phyloP scores from a whole-genome alignment of 2,888 invertebrate species.

The Anarsia innoxiella region DNA sequence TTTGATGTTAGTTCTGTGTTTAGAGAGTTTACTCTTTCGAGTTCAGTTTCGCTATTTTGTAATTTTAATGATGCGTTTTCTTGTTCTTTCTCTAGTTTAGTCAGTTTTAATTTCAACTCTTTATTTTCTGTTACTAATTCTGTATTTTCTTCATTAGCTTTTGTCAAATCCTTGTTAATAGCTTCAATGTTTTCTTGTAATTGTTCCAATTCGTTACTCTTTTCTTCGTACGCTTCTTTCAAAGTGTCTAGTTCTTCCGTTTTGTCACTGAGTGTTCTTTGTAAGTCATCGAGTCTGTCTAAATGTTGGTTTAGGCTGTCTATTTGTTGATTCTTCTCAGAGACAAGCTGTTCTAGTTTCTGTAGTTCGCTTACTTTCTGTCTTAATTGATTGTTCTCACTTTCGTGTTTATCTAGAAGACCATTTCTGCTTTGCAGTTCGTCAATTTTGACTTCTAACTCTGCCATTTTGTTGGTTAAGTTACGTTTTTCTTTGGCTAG shows the following conservation, averaged over 20 bases:
- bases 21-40: conserved; percentile 48
- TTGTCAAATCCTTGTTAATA: conserved; percentile 48
- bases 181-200: conserved; percentile 52
- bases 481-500: conserved; percentile 75
- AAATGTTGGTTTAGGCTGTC: conserved; percentile 67
- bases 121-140: conserved; percentile 47
- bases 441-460: conserved; percentile 67
- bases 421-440: conserved; percentile 62
- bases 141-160: conserved; percentile 57
- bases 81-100: conserved; percentile 64
- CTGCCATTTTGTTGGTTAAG: conserved; percentile 60
- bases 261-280: conserved; percentile 67
- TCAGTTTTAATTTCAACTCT: conserved; percentile 52
- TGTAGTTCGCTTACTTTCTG: conserved; percentile 65
- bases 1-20: conserved; percentile 55
- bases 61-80: conserved; percentile 56
- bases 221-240: conserved; percentile 62
- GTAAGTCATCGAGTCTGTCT: conserved; percentile 63
- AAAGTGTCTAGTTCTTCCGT: conserved; percentile 62
- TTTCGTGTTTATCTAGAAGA: conserved; percentile 48
- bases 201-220: conserved; percentile 57
- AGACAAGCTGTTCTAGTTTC: conserved; percentile 68
- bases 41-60: conserved; percentile 54
- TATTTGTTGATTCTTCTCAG: conserved; percentile 73
- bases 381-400: conserved; percentile 61